Evolutionary conservation across 2,113 vertebrate species (phyloP), one percentile per base, ranked within the genome.

Genomic region (Suricata suricatta): DNA sequence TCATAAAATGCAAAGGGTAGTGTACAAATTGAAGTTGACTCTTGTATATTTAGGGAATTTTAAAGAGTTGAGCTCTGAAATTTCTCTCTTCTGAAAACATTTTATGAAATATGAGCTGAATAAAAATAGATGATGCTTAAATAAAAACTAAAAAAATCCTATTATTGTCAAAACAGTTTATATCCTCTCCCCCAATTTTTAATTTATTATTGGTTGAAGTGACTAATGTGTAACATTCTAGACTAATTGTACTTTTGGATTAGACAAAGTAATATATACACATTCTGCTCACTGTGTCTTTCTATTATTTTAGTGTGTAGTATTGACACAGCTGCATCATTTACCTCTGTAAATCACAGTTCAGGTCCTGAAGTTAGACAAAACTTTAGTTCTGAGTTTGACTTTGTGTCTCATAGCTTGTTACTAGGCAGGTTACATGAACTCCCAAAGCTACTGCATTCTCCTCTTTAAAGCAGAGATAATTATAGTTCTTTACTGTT

Each of bases 1-100:
- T 88, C 10, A 52, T 68, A 66, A 88, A 66, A 96, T 60, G 81
- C 35, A 92, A 96, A 92, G 15, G 4, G 2, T 60, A 4, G 6
- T 88, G 0, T 66, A 94, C 33, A 96, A 69, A 95, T 83, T 97
- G 38, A 79, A 76, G 64, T 47, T 84, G 79, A 96, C 52, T 89
- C 93, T 92, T 68, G 12, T 27, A 25, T 80, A 80, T 90, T 86
- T 80, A 68, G 31, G 11, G 11, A 74, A 80, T 93, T 97, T 90
- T 82, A 88, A 81, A 38, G 13, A 89, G 29, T 68, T 89, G 44
- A 69, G 5, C n/a, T 89, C 31, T 74, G 88, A 68, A 57, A 83
- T 85, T 54, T 83, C 14, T 69, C 68, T 92, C 21, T 33, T 50
- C 41, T 76, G 57, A 44, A 1, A 57, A 44, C 1, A 57, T 87